Evolutionary conservation across 2,797 vertebrate species (phyloP).

Genomic region (Spheniscus humboldti): DNA sequence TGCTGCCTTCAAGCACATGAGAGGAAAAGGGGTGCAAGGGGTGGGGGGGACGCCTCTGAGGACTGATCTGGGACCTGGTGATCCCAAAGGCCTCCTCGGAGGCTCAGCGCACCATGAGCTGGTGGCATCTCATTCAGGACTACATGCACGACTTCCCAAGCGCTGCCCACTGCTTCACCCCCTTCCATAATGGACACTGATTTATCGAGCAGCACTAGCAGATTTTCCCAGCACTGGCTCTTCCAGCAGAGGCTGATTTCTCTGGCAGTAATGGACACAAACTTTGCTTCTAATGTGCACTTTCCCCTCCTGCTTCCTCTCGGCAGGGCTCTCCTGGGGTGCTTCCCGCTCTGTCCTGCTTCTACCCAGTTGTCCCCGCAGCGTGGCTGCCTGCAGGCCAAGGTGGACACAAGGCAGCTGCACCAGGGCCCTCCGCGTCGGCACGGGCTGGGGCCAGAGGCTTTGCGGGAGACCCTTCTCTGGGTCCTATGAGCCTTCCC

Average conservation of each 20-base stretch:
- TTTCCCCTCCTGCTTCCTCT: not conserved
- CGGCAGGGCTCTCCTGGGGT: not conserved
- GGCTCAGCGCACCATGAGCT: not conserved
- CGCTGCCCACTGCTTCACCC: not conserved
- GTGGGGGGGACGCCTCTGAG: not conserved
- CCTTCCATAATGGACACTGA: not conserved
- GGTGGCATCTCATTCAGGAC: not conserved
- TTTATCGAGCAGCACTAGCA: not conserved
- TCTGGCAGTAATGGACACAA: not conserved
- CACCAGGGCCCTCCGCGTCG: not conserved
- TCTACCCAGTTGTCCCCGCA: not conserved
- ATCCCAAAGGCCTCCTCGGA: not conserved
- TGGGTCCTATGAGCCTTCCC: not conserved
- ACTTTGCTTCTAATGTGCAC: not conserved
- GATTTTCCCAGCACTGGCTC: not conserved
- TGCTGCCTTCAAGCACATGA: not conserved
- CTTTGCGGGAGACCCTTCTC: rapidly evolving
- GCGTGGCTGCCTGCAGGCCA: not conserved
- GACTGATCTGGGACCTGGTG: not conserved
- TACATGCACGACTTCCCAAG: not conserved
- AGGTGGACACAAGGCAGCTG: not conserved
- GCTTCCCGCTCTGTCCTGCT: not conserved
- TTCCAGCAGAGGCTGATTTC: not conserved
- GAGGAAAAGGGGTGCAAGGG: not conserved
- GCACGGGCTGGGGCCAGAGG: not conserved